Conservation (phyloP, 2,113 vertebrate genomes). For the Phrynosoma platyrhinos region DNA sequence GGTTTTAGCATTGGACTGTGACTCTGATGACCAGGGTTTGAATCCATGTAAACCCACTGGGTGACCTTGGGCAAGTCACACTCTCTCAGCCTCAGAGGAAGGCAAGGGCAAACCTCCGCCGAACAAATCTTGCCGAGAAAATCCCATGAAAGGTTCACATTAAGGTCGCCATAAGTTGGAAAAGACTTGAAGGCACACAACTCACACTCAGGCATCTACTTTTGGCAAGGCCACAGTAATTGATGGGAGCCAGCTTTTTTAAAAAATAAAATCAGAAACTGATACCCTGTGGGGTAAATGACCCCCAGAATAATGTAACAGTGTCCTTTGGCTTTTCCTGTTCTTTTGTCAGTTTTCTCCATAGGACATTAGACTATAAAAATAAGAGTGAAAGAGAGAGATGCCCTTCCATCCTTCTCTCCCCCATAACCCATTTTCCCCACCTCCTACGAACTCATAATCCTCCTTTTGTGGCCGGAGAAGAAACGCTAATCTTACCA, state of each 20-base stretch:
- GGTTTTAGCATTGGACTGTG: too few species aligned
- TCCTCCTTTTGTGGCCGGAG: slow-evolving; percentile 47
- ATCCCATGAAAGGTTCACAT: too few species aligned
- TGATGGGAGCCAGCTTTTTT: neutral
- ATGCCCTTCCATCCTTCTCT: neutral
- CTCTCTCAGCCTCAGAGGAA: too few species aligned
- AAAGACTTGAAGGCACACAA: too few species aligned
- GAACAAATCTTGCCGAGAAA: too few species aligned
- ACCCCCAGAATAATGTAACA: neutral
- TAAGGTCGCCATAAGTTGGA: too few species aligned
- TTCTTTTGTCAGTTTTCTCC: neutral
- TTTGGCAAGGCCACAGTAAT: neutral
- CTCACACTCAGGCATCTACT: too few species aligned
- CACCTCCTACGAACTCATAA: slow-evolving; percentile 12
- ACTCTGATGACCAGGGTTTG: too few species aligned
- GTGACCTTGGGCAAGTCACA: too few species aligned
- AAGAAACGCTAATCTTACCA: slow-evolving; percentile 35
- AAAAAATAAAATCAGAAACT: neutral
- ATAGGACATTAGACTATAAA: neutral
- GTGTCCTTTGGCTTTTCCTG: neutral
- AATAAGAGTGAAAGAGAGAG: neutral
- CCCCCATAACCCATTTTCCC: neutral
- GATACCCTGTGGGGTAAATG: neutral
- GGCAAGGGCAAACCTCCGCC: too few species aligned
- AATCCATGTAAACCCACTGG: too few species aligned